A percentile compares a stretch with the other conserved stretches of the same genome.
These are phyloP conservation scores for Chelidonichthys spinosus DNA, from an alignment of 2,797 vertebrate species.

Conservation along the genomic window DNA sequence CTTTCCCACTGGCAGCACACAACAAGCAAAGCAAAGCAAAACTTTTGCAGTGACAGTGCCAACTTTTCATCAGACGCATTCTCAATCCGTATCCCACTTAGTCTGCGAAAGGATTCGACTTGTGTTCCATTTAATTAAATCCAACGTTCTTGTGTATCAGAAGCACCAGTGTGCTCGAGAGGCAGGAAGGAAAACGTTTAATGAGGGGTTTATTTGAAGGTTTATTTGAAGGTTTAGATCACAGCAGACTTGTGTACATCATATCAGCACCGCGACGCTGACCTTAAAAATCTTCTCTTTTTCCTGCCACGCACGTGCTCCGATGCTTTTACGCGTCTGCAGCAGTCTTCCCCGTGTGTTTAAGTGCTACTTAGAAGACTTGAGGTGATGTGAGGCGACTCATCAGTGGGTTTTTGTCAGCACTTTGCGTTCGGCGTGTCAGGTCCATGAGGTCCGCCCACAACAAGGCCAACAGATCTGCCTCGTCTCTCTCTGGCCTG, in stretches of 20 bases:
- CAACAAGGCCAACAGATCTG: slow-evolving; percentile 47
- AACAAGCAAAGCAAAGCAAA: slow-evolving; percentile 39
- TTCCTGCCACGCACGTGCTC: background rate
- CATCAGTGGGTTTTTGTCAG: slow-evolving; percentile 47
- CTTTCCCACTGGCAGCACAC: slow-evolving; percentile 5
- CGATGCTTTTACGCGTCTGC: slow-evolving; percentile 1
- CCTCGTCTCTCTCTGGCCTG: slow-evolving; percentile 48
- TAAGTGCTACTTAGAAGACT: slow-evolving; percentile 31
- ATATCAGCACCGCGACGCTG: background rate
- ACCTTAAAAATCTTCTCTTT: background rate
- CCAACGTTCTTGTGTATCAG: slow-evolving; percentile 7
- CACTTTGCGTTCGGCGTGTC: slow-evolving; percentile 39
- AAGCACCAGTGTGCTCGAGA: slow-evolving; percentile 1
- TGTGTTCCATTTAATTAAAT: slow-evolving; percentile 23
- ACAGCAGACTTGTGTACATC: background rate
- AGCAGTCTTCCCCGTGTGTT: slow-evolving; percentile 11
- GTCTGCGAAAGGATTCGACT: slow-evolving; percentile 32
- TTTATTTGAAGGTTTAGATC: slow-evolving; percentile 16
- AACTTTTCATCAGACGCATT: slow-evolving; percentile 37
- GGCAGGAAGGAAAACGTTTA: background rate
- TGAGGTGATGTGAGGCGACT: slow-evolving; percentile 44
- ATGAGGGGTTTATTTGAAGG: background rate
- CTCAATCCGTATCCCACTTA: slow-evolving; percentile 14
- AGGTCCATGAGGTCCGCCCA: slow-evolving; percentile 23
- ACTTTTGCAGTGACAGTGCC: slow-evolving; percentile 21